Evolutionary conservation across 2,797 vertebrate genomes (phyloP).

Genomic region (Sarcophilus harrisii): DNA sequence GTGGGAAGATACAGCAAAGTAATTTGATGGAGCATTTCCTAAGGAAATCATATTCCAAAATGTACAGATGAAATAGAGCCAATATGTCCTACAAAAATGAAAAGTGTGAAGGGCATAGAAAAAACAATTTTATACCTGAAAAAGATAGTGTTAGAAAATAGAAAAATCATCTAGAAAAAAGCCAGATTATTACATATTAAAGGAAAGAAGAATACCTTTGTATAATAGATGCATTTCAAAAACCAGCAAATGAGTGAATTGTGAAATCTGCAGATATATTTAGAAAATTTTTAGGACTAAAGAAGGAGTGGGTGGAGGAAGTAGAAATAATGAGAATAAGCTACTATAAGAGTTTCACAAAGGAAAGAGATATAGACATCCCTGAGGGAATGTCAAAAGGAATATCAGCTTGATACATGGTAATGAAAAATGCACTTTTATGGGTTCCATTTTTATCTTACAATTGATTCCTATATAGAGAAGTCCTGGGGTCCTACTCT

Average conservation of each 20-base stretch:
- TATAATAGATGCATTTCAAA: background rate
- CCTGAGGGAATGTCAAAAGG: background rate
- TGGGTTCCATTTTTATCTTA: background rate
- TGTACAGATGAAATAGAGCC: background rate
- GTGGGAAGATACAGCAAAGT: background rate
- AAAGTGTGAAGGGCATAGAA: background rate
- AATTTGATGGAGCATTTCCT: background rate
- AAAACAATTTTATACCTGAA: background rate
- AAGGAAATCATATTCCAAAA: background rate
- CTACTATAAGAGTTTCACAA: background rate
- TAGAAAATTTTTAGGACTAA: background rate
- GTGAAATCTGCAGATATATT: background rate
- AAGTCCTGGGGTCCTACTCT: background rate
- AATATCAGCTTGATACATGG: background rate
- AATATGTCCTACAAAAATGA: background rate
- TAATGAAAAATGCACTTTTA: background rate
- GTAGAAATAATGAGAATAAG: background rate
- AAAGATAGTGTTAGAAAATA: background rate
- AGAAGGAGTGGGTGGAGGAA: background rate
- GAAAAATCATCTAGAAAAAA: background rate
- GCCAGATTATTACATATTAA: background rate
- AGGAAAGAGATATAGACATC: background rate
- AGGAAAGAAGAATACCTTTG: slow-evolving; percentile 2
- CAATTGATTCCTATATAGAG: background rate
- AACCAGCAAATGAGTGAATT: background rate